Evolutionary conservation across 2,888 invertebrate species (phyloP), one percentile per base, ranked within the genome.

Genomic region (Amiota mariae): DNA sequence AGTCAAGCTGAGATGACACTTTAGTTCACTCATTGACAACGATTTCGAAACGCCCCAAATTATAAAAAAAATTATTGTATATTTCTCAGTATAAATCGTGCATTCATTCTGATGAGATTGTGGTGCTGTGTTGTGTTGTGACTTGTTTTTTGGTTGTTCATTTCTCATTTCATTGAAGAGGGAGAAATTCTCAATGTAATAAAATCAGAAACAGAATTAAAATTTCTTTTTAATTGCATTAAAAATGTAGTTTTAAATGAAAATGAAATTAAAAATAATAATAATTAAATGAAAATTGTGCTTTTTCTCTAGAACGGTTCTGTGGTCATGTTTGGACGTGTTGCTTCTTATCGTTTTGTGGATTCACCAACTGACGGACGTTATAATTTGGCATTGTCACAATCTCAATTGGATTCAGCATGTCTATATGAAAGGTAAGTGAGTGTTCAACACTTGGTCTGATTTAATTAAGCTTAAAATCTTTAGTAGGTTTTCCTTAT

Each of bases 281-380:
- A n/a, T n/a, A n/a, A 24, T 24, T 24, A 24, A 24, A 24, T 24
- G 24, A 76, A 79, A 66, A 71, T 72, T 78, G 57, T 63, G 11
- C 70, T 59, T 70, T 11, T 59, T 61, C 70, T 87, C 15, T 91
- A 95, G 93, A 95, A 96, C 91, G 96, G 96, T 77, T 94, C 94
- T 82, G 92, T 96, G 78, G 93, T 96, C 74, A 96, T 95, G 91
- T 96, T 96, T 89, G 96, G 96, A 70, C 93, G 96, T 80, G 94
- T 95, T 84, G 95, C 96, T 84, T 95, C 95, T 57, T 96, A 95
- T 91, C 93, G 95, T 81, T 96, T 96, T 91, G 92, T 96, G 84
- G 96, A 96, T 90, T 95, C 96, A 46, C 93, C 93, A 73, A 94
- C 95, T 78, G 96, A 96, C 90, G 95, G 93, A 81, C 92, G 95